Conservation (phyloP, 2,113 vertebrate genomes). For the Mastomys natalensis region DNA sequence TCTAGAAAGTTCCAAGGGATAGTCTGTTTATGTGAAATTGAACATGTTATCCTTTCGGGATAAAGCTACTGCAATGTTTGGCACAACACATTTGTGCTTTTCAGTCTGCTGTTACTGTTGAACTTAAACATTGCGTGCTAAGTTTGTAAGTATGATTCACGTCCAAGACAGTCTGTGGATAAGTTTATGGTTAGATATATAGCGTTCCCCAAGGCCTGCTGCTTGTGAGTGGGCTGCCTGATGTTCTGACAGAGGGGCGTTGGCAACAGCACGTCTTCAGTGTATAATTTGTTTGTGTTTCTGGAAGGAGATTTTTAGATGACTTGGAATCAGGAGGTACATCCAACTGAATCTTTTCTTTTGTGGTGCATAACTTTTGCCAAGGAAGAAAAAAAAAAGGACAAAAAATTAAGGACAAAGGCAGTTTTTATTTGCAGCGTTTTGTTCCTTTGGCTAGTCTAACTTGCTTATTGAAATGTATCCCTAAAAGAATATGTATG, state of each 20-base stretch:
- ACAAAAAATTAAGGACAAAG: not conserved
- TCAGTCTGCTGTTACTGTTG: conserved; percentile 85
- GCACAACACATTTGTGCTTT: conserved; percentile 84
- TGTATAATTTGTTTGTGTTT: conserved; percentile 84
- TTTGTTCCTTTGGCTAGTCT: conserved; percentile 67
- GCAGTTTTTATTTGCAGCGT: conserved; percentile 62
- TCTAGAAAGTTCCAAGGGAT: conserved; percentile 83
- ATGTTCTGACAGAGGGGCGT: conserved; percentile 81
- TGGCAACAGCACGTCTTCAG: conserved; percentile 82
- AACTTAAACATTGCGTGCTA: conserved; percentile 88
- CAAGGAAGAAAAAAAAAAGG: conserved; percentile 31
- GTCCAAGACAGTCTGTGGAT: conserved; percentile 84
- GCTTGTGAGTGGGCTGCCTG: conserved; percentile 81
- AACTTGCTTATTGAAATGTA: conserved; percentile 62
- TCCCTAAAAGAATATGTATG: conserved; percentile 65
- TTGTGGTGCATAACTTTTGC: conserved; percentile 64
- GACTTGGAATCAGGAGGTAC: conserved; percentile 74
- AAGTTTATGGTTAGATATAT: conserved; percentile 85
- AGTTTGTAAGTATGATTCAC: conserved; percentile 85
- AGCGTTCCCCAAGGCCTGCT: conserved; percentile 81
- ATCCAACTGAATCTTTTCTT: conserved; percentile 75
- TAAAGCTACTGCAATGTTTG: conserved; percentile 86
- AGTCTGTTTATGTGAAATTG: conserved; percentile 88
- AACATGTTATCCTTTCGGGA: conserved; percentile 87
- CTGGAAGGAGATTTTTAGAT: conserved; percentile 83